A percentile compares a stretch with the other conserved stretches of the same genome.
Conservation (phyloP, 2,888 invertebrate species). For the Cremastobaeus sp. region DNA sequence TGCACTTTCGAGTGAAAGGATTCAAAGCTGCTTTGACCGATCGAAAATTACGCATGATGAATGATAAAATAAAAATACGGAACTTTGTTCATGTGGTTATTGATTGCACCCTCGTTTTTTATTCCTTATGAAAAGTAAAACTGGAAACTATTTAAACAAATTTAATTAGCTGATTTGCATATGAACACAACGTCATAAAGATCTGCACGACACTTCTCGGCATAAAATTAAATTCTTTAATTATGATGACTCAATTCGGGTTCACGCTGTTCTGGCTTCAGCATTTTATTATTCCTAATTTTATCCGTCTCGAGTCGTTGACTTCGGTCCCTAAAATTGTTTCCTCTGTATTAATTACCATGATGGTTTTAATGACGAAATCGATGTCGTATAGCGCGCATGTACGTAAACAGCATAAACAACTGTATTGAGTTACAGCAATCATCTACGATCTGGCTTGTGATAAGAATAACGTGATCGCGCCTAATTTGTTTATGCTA, state of each 20-base stretch:
- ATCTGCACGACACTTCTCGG: constrained; percentile 40
- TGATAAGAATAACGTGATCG: constrained; percentile 51
- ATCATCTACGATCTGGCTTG: constrained; percentile 33
- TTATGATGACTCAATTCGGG: constrained; percentile 30
- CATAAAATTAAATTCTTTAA: constrained; percentile 49
- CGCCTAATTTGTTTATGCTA: constrained; percentile 43
- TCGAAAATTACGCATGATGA: no score
- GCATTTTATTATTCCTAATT: constrained; percentile 48
- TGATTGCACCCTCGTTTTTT: no score
- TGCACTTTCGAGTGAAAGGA: background rate
- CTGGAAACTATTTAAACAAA: no score
- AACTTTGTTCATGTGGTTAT: no score
- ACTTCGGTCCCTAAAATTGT: constrained; percentile 16
- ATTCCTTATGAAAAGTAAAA: background rate
- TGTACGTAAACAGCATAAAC: constrained; percentile 54
- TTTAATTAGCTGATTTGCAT: no score
- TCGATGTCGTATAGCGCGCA: constrained; percentile 48
- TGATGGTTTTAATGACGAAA: constrained; percentile 50
- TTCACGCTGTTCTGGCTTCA: constrained; percentile 44
- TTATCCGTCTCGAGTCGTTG: constrained; percentile 54
- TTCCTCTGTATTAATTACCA: constrained; percentile 56
- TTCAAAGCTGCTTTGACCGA: no score
- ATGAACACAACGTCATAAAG: constrained; percentile 1
- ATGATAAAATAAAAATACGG: no score
- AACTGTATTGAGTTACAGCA: constrained; percentile 43